phyloP scores from a whole-genome alignment of 2,113 vertebrate species.

The Petromus typicus region DNA sequence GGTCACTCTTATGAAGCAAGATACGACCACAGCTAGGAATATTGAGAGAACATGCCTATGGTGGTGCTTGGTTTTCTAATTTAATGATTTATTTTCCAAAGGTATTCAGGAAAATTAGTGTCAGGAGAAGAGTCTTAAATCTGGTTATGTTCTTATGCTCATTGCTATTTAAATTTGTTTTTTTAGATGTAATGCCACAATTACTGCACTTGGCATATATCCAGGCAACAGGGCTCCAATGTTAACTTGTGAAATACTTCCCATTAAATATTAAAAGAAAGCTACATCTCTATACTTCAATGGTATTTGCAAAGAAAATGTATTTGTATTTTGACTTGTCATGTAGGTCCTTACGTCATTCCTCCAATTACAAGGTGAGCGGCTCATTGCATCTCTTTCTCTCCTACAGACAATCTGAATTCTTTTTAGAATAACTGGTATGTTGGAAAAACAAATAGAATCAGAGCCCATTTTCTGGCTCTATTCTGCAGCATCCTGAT shows the following conservation, averaged over 20 bases:
- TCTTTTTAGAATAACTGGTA: not conserved
- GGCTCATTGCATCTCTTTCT: not conserved
- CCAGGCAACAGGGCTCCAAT: not conserved
- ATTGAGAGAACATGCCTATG: not conserved
- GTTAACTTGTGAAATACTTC: slow-evolving; percentile 2
- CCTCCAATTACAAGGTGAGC: not conserved
- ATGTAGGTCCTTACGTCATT: not conserved
- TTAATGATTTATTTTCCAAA: not conserved
- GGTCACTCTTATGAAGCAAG: not conserved
- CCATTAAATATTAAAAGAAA: slow-evolving; percentile 5
- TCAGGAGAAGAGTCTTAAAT: not conserved
- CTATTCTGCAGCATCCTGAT: not conserved
- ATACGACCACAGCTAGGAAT: not conserved
- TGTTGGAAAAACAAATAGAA: not conserved
- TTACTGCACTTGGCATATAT: not conserved
- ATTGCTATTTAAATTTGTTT: not conserved
- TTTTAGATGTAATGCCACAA: not conserved
- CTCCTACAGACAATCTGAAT: not conserved
- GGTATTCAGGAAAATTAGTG: not conserved
- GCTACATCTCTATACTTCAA: not conserved
- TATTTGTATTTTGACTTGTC: not conserved
- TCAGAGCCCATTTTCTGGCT: not conserved
- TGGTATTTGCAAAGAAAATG: not conserved
- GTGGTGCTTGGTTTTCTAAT: not conserved
- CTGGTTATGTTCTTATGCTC: not conserved